These are phyloP conservation scores for Parus major DNA, from an alignment of 2,113 vertebrate genomes.

Conservation along the genomic window DNA sequence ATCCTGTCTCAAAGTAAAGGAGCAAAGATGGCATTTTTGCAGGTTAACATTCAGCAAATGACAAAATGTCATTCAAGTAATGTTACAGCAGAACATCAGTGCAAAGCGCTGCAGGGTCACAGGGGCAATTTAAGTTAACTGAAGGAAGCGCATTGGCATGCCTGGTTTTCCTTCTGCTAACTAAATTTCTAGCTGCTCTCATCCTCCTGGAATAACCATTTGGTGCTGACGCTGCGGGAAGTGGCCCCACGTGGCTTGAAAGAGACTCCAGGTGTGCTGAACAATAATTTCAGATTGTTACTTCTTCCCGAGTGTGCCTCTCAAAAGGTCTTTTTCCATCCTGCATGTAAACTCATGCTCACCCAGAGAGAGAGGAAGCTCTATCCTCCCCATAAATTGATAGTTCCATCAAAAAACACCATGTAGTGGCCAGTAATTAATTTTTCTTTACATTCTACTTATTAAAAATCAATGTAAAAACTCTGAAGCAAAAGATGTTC, in stretches of 20 bases:
- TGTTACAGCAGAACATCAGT: neutral
- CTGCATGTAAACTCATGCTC: neutral
- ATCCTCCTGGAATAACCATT: conserved; percentile 1
- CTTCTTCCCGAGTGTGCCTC: neutral
- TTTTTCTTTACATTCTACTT: neutral
- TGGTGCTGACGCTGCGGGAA: neutral
- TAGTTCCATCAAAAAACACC: neutral
- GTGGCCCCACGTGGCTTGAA: neutral
- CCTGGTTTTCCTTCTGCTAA: conserved; percentile 2
- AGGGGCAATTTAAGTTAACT: conserved; percentile 6
- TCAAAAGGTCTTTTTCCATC: neutral
- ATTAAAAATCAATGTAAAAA: neutral
- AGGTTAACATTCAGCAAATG: conserved; percentile 33
- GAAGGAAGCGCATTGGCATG: neutral
- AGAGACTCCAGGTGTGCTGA: neutral
- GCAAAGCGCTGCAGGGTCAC: neutral
- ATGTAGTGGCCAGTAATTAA: neutral
- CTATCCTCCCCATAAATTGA: neutral
- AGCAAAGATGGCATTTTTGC: conserved; percentile 23
- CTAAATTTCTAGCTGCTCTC: neutral
- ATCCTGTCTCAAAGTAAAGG: conserved; percentile 9
- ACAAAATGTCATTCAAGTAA: conserved; percentile 28
- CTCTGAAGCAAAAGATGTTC: neutral
- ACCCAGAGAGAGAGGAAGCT: neutral
- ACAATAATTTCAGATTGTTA: neutral